Evolutionary conservation across 1,140 invertebrate species (phyloP).

Genomic region (Megalonaias nervosa): DNA sequence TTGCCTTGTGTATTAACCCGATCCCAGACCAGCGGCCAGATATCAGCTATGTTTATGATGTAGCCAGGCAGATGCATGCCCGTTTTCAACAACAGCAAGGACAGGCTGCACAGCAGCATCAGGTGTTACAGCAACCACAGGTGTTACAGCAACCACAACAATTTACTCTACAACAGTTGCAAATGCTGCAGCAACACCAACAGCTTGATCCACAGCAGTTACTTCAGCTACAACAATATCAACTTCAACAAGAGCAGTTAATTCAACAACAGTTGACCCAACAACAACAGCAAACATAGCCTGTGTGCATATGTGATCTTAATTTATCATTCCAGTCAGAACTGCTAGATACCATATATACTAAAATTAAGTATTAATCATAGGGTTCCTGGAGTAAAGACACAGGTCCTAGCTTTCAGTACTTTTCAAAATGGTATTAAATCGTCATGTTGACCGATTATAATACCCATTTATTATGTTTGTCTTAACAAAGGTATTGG

Average conservation of each 20-base stretch:
- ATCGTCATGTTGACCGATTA: no score
- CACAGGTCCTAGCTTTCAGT: no score
- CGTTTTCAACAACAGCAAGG: constrained; percentile 28
- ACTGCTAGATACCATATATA: no score
- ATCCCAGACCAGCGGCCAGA: constrained; percentile 77
- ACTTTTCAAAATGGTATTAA: no score
- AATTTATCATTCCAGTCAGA: no score
- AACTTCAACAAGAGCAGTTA: constrained; percentile 32
- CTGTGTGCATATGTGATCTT: no score
- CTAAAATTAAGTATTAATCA: no score
- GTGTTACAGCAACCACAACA: constrained; percentile 42
- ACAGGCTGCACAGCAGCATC: constrained; percentile 34
- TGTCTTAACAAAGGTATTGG: no score
- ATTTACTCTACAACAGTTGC: constrained; percentile 32
- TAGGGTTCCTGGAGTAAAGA: no score
- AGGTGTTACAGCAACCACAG: constrained; percentile 24
- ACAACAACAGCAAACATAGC: constrained; percentile 15
- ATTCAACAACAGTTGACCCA: constrained; percentile 21
- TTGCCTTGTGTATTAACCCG: constrained; percentile 76
- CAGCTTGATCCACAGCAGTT: constrained; percentile 32
- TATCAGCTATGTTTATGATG: constrained; percentile 73
- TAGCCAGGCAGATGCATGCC: constrained; percentile 70
- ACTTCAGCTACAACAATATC: constrained; percentile 33
- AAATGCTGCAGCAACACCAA: constrained; percentile 36
- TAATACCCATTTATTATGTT: no score